A percentile compares a stretch with the other conserved stretches of the same genome.
Conservation (phyloP, 1,140 invertebrate genomes). For the Neotoxoptera formosana region DNA sequence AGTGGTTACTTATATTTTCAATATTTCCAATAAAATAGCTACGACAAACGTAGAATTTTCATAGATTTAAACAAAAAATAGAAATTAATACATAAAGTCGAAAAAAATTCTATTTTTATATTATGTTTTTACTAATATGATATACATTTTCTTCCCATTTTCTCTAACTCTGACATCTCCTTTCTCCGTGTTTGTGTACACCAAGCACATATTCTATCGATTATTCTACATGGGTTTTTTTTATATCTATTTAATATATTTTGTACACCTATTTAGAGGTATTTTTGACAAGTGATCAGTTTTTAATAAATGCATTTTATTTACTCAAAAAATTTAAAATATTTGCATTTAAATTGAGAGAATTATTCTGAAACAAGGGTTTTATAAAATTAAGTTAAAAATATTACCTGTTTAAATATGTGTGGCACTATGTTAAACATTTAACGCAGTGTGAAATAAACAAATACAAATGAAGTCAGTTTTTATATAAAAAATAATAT, state of each 20-base stretch:
- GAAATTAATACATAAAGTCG: background rate
- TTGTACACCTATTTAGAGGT: background rate
- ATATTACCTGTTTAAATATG: background rate
- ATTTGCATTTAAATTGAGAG: background rate
- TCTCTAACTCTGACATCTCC: background rate
- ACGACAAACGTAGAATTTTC: background rate
- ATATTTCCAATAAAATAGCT: background rate
- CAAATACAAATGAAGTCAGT: background rate
- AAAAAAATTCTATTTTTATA: background rate
- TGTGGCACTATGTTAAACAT: too few species aligned
- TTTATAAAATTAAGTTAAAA: background rate
- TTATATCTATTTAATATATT: background rate
- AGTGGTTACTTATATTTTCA: background rate
- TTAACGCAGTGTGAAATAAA: background rate
- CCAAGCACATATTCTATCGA: background rate
- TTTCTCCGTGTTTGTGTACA: background rate
- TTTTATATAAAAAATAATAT: background rate
- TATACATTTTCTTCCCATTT: background rate
- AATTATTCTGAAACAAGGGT: background rate
- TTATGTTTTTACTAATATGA: background rate
- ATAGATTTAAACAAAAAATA: background rate
- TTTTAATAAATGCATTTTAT: background rate
- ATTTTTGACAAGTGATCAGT: background rate
- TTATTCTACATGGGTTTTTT: background rate
- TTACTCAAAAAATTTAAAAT: background rate